Evolutionary conservation across 2,113 vertebrate genomes (phyloP), one percentile per base, ranked within the genome.

Genomic region (Tyrannus savana): DNA sequence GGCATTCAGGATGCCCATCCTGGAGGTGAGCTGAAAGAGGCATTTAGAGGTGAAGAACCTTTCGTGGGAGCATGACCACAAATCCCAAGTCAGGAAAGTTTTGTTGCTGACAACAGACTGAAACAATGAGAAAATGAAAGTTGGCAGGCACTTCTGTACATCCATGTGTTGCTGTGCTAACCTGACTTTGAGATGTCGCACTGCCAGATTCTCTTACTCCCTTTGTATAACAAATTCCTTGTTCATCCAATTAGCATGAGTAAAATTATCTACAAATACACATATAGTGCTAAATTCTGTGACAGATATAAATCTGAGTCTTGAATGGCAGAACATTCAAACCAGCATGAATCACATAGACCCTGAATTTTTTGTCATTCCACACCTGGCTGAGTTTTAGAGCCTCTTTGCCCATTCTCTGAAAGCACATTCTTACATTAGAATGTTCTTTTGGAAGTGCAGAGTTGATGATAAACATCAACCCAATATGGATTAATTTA

Each of bases 111-210:
- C 63, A 84, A 42, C 0, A 63, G 47, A 23, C 37, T 63, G 76
- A 90, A 92, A 90, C 44, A 52, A 59, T 15, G 27, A 92, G 76
- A 80, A 90, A 90, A 81, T 23, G 19, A 78, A 96, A 90, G 76
- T 33, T 89, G 86, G 59, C 73, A 79, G 42, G n/a, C 49, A 47
- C n/a, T 89, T 33, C 11, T 1, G 22, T 16, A 72, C 27, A 49
- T 23, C 62, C 80, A 31, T 31, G 49, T 86, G 56, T n/a, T 52
- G 49, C 73, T 66, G n/a, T 50, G 74, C 80, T 92, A 76, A 74
- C 62, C 50, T 3, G 0, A 30, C 35, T 66, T 68, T 47, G 27
- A 44, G 53, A 78, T 82, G 55, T 44, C 8, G 1, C 24, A 21
- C 14, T 78, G 63, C 41, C 72, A 78, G 81, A 72, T 67, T 63